A percentile compares a stretch with the other conserved stretches of the same genome.
Evolutionary conservation across 2,888 invertebrate genomes (phyloP).

Genomic region (Sphaeridia pumilis): DNA sequence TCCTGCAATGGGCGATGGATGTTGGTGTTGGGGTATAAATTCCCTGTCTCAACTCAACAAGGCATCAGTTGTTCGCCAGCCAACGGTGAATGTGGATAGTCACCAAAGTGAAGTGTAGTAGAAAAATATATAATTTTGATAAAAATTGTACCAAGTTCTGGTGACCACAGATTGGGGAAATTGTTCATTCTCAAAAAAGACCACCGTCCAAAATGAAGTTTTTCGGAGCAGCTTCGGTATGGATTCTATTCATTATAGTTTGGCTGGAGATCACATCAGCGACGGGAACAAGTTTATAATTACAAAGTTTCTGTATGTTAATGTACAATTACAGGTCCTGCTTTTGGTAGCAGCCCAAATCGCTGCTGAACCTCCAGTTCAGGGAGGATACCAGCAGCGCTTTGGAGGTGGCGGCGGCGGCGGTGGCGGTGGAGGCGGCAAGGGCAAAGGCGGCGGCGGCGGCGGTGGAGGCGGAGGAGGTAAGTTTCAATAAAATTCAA

Average conservation of each 20-base stretch:
- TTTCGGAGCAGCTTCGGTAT: conserved; percentile 2
- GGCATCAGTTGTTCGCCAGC: too few species aligned
- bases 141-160: too few species aligned
- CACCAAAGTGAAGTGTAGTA: too few species aligned
- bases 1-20: too few species aligned
- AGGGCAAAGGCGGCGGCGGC: not conserved
- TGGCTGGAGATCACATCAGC: not conserved
- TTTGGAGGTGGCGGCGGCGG: not conserved
- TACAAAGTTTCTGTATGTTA: not conserved
- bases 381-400: not conserved
- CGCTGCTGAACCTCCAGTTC: conserved; percentile 1
- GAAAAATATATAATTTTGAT: too few species aligned
- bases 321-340: not conserved
- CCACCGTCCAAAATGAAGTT: not conserved
- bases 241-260: not conserved
- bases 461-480: not conserved
- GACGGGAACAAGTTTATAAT: not conserved
- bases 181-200: too few species aligned
- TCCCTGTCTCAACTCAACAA: too few species aligned
- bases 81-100: too few species aligned
- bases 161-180: too few species aligned
- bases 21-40: too few species aligned
- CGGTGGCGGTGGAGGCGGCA: not conserved
- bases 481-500: not conserved
- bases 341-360: not conserved